Evolutionary conservation across 2,888 invertebrate species (phyloP).

Genomic region (Polydesmus complanatus): DNA sequence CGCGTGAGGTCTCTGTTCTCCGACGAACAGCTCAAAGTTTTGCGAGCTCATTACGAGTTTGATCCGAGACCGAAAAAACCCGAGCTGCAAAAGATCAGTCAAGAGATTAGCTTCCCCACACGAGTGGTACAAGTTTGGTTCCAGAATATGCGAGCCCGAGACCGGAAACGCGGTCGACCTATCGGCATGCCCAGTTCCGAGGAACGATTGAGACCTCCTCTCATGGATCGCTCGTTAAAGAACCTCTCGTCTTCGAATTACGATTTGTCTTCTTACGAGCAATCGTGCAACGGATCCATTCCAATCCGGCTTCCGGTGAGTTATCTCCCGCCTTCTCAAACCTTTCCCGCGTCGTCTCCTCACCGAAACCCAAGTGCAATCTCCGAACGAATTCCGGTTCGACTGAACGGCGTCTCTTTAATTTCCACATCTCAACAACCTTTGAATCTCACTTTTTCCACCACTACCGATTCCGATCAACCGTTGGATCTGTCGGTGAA

Average conservation of each 20-base stretch:
- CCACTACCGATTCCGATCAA: slow-evolving; percentile 43
- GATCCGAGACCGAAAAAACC: slow-evolving; percentile 90
- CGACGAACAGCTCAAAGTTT: slow-evolving; percentile 77
- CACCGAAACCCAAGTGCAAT: background rate
- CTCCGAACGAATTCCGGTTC: background rate
- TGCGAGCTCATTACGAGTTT: slow-evolving; percentile 74
- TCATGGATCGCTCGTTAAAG: slow-evolving; percentile 10
- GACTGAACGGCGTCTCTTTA: background rate
- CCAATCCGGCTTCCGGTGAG: slow-evolving; percentile 14
- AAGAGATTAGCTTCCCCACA: slow-evolving; percentile 49
- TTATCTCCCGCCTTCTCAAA: background rate
- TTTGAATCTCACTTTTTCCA: slow-evolving; percentile 9
- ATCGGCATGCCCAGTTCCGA: slow-evolving; percentile 28
- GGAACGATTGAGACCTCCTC: slow-evolving; percentile 19
- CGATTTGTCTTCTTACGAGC: slow-evolving; percentile 5
- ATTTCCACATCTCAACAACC: background rate
- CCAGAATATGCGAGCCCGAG: slow-evolving; percentile 83
- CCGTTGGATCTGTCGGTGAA: slow-evolving; percentile 84
- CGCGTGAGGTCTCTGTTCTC: slow-evolving; percentile 40
- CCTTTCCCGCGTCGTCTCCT: background rate
- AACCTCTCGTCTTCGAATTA: slow-evolving; percentile 12
- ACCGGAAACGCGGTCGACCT: slow-evolving; percentile 52
- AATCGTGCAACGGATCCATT: slow-evolving; percentile 16
- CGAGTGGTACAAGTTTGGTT: slow-evolving; percentile 90
- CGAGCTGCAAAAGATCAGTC: slow-evolving; percentile 79